Base-by-base conservation (phyloP, 2,888 invertebrate genomes). In the Conus canariensis region DNA sequence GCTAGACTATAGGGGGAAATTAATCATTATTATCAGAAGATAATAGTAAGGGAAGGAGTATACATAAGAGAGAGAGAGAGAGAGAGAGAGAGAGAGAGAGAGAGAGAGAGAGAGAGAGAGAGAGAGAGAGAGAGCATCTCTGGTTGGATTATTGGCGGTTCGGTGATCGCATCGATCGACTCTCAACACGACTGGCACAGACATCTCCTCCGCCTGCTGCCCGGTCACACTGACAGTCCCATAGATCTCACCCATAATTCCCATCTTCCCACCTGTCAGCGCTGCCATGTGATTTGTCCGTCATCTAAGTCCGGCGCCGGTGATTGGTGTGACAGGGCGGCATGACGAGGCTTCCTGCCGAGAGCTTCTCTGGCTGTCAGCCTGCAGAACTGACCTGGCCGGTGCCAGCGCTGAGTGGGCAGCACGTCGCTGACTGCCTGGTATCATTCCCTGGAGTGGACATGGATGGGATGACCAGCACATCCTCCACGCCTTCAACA, bases 201-300 rank as follows among this genome's bases (percentile, higher is more conserved):
- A 83, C 19, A 83, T 83, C 83, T 22, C 83, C 2, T 58, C 58
- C 1, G 83, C 83, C 22, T 45, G 58, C 30, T 5, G 10, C 58
- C 45, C 83, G 45, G 83, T 83, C 83, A 83, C 58, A 8, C 16
- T 83, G 83, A 83, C 83, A 83, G 83, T 56, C 19, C 9, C 58
- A 22, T 56, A 83, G 83, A 83, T 58, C 58, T 83, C 83, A 58
- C 85, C 85, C 10, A 25, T 19, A 60, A 60, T 85, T 30, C n/a
- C n/a, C 85, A 60, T 60, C 60, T 85, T n/a, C n/a, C 25, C 85
- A 4, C 56, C 60, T 85, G 85, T 85, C 85, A 85, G 30, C 64
- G 12, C n/a, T 30, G 6, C n/a, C 12, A 10, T 60, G 60, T 85
- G 85, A 85, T 85, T 85, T 85, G 85, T 85, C 85, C 64, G 59